Base-by-base conservation (phyloP, 37 sponge, comb jelly and placozoan genomes). In the Chondrosia reniformis region DNA sequence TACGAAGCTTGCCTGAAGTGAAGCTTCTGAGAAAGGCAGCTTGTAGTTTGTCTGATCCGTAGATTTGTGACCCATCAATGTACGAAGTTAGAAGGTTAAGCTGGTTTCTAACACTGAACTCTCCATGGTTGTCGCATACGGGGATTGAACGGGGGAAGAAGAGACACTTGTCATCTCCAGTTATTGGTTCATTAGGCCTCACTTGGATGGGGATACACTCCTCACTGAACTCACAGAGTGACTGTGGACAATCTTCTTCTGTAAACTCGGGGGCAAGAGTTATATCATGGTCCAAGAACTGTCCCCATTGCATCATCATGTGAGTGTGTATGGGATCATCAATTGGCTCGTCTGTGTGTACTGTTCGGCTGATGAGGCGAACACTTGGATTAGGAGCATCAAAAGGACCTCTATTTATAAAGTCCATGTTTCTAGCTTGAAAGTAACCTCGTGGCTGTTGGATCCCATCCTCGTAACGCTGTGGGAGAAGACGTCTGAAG, bases 301-400 rank as follows among this genome's bases (percentile, higher is more conserved):
- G 98, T 22, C 98, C 98, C 84, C 86, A 97, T 55, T 94, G 93
- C 93, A 97, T 95, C 33, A 95, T 55, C 76, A 97, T 79, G 69
- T 89, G 93, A 9, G 89, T 87, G 66, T 77, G 63, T 45, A 64
- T 77, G 28, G 41, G 71, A 27, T 87, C 87, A 30, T 86, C 78
- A 45, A 86, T 52, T 1, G 75, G 25, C 15, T 45, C 32, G n/a
- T 84, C 55, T 25, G 17, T 46, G 17, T 80, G 64, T 8, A 84
- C 66, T 0, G 62, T 81, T 0, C 33, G 12, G 34, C 84, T 88
- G 40, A 97, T 83, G 38, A 79, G 39, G 42, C 98, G 76, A 24
- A 93, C 81, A 59, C 87, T 87, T 17, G 98, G 98, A 24, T 79
- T 58, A 6, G 92, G 89, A 1, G 91, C 79, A 42, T 54, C 80